Base-by-base conservation (phyloP, 92 coral and sea anemone species). In the Actinostola sp. region DNA sequence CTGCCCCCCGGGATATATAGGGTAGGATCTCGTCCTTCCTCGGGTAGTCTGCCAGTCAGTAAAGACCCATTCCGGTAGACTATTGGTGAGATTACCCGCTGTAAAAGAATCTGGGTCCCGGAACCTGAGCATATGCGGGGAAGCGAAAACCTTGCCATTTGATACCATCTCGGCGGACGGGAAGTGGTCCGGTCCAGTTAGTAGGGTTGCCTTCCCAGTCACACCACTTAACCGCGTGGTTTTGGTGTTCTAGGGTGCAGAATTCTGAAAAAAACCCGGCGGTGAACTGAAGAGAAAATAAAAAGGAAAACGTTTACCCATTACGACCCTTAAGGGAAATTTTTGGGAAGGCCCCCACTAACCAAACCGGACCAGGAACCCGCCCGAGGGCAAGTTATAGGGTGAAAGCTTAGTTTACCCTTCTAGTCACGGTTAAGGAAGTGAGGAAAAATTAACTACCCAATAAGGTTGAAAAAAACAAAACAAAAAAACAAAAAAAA, bases 351-450 rank as follows among this genome's bases (percentile, higher is more conserved):
- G 12, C 70, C 52, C 70, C 52, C 50, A 38, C 78, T 35, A 71
- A 51, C 78, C 30, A 31, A 59, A 43, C 69, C 49, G 59, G 78
- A 59, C 78, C 78, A 72, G 69, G 59, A 71, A 72, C 78, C 68
- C 46, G 35, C 49, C 78, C 60, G 67, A n/a, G n/a, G n/a, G n/a
- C n/a, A n/a, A n/a, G n/a, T n/a, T n/a, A n/a, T n/a, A n/a, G n/a
- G n/a, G n/a, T 29, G 29, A 0, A 3, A 32, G 49, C n/a, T 62
- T 9, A 62, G 67, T 15, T 34, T 16, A 62, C 67, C 45, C 59
- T 42, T 41, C 56, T 71, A 68, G 67, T 57, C 57, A 33, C 58
- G 42, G 42, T 4, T 4, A 11, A 11, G 23, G 27, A 33, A 59
- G 57, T 13, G 17, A 32, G 52, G 67, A 52, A 42, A 21, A 36